Evolutionary conservation across 2,888 invertebrate species (phyloP).

Genomic region (Operophtera brumata): DNA sequence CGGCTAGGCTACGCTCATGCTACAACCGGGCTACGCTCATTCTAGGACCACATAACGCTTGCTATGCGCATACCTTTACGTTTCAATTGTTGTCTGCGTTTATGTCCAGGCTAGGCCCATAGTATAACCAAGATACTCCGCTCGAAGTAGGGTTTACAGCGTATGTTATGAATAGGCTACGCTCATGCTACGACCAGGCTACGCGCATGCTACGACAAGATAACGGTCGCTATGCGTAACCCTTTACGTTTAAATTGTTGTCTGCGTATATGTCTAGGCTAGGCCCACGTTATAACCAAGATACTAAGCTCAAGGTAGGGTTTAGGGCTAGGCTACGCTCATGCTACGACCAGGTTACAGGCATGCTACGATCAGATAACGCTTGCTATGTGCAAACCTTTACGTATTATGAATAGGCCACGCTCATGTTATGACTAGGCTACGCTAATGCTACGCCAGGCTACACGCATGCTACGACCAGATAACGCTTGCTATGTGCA

Average conservation of each 20-base stretch:
- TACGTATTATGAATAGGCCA: slow-evolving; percentile 36
- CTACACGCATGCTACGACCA: not conserved
- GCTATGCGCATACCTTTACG: slow-evolving; percentile 42
- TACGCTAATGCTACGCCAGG: not conserved
- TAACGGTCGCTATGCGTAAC: too few species aligned
- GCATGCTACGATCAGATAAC: not conserved
- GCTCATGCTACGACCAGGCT: not conserved
- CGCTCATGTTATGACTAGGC: not conserved
- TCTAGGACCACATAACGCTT: not conserved
- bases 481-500: not conserved
- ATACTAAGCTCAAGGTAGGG: too few species aligned
- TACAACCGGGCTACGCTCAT: not conserved
- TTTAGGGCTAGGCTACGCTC: too few species aligned
- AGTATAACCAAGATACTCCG: too few species aligned
- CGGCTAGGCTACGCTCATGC: too few species aligned
- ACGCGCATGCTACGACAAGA: too few species aligned
- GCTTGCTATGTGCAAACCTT: not conserved
- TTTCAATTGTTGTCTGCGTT: slow-evolving; percentile 66
- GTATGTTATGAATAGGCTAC: not conserved
- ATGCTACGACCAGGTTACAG: not conserved
- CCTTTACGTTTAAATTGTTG: too few species aligned
- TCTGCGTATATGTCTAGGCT: too few species aligned
- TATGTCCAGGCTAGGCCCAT: too few species aligned
- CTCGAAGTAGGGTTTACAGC: too few species aligned
- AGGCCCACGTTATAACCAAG: too few species aligned